phyloP scores from a whole-genome alignment of 2,797 vertebrate species.

The Siniperca obscura region DNA sequence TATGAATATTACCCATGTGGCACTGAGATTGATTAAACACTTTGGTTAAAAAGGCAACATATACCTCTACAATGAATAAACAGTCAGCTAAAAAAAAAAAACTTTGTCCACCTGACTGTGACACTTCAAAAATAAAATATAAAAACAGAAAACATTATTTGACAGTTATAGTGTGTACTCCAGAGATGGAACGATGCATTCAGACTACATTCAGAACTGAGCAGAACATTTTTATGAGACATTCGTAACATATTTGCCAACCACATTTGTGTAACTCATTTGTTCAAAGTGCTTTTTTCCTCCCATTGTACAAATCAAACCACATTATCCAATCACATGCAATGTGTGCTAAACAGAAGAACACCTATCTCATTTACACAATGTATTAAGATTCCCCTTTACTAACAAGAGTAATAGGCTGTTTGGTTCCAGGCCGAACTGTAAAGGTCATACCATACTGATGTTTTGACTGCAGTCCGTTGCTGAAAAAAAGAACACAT shows the following conservation, averaged over 20 bases:
- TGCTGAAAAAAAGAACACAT: constrained; percentile 71
- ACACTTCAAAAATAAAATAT: constrained; percentile 31
- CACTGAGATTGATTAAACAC: constrained; percentile 29
- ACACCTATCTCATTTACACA: background rate
- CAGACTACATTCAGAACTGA: constrained; percentile 18
- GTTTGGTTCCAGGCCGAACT: constrained; percentile 84
- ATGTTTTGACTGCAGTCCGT: constrained; percentile 73
- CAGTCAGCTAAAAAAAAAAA: constrained; percentile 35
- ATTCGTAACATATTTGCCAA: constrained; percentile 18
- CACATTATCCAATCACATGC: constrained; percentile 12
- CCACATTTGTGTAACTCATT: constrained; percentile 10
- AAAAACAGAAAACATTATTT: constrained; percentile 18
- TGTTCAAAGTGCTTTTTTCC: constrained; percentile 50
- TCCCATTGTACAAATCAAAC: constrained; percentile 35
- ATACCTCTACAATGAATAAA: constrained; percentile 31
- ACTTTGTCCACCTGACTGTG: constrained; percentile 3
- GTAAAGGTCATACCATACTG: constrained; percentile 83
- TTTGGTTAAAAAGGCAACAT: constrained; percentile 31
- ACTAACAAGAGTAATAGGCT: constrained; percentile 82
- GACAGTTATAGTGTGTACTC: constrained; percentile 4
- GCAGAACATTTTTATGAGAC: constrained; percentile 3
- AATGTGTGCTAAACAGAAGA: constrained; percentile 2
- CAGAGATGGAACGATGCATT: constrained; percentile 28
- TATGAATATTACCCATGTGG: constrained; percentile 19
- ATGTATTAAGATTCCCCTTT: constrained; percentile 63